These are phyloP conservation scores for Dynastes maya DNA, from an alignment of 2,888 invertebrate genomes.

Conservation along the genomic window DNA sequence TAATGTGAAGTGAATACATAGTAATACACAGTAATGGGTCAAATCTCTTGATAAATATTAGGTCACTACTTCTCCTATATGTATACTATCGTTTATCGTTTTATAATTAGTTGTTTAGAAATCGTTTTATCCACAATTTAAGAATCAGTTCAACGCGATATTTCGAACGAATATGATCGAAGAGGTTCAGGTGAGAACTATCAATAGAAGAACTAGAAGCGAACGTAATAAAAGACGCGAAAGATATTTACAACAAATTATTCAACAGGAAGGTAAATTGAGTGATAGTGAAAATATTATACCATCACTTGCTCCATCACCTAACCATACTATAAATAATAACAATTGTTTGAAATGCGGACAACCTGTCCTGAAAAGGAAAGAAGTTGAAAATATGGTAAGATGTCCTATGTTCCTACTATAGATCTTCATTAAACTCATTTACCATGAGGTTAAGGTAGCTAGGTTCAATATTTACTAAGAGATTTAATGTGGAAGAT, in stretches of 20 bases:
- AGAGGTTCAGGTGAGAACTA: constrained; percentile 60
- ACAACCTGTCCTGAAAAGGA: constrained; percentile 38
- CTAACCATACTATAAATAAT: constrained; percentile 43
- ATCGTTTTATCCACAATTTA: constrained; percentile 9
- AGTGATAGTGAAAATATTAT: constrained; percentile 14
- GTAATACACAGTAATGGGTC: constrained; percentile 51
- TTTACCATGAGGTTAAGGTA: no score
- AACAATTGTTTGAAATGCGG: constrained; percentile 52
- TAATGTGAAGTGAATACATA: constrained; percentile 18
- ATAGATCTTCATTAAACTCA: not conserved
- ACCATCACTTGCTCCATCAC: constrained; percentile 19
- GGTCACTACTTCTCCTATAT: constrained; percentile 54
- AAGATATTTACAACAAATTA: constrained; percentile 60
- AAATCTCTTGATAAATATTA: constrained; percentile 55
- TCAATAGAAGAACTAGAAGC: constrained; percentile 64
- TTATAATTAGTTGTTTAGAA: constrained; percentile 9
- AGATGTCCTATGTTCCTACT: not conserved
- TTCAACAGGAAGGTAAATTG: constrained; percentile 51
- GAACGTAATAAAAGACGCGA: constrained; percentile 66
- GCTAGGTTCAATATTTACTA: no score
- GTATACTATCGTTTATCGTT: constrained; percentile 43
- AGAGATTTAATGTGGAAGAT: not conserved
- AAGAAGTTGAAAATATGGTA: constrained; percentile 8
- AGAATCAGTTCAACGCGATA: constrained; percentile 23
- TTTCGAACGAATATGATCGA: constrained; percentile 60